phyloP scores from a whole-genome alignment of 1,140 invertebrate species.

The Drosophila tropicalis region DNA sequence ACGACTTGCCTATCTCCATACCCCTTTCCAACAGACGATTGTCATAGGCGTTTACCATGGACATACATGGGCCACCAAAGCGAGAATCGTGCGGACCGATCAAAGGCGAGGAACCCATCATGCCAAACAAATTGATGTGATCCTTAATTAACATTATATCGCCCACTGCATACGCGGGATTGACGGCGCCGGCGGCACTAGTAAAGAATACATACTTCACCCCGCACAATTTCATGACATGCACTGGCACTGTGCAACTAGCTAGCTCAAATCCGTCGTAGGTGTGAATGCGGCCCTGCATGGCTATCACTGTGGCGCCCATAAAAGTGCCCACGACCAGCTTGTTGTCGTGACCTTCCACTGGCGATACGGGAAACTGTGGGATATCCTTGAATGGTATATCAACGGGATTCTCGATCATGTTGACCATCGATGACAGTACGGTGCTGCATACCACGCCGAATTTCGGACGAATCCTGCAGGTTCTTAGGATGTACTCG shows the following conservation, averaged over 20 bases:
- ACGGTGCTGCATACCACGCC: slow-evolving; percentile 97
- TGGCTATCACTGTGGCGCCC: slow-evolving; percentile 92
- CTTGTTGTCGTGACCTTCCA: slow-evolving; percentile 93
- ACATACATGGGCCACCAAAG: slow-evolving; percentile 94
- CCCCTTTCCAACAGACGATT: slow-evolving; percentile 87
- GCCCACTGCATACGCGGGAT: slow-evolving; percentile 92
- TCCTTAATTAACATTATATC: slow-evolving; percentile 98
- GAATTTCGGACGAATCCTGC: slow-evolving; percentile 89
- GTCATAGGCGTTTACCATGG: slow-evolving; percentile 95
- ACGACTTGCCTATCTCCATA: slow-evolving; percentile 87
- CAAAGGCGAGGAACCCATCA: slow-evolving; percentile 93
- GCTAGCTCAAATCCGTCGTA: slow-evolving; percentile 93
- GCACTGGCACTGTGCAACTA: slow-evolving; percentile 94
- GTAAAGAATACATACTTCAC: slow-evolving; percentile 93
- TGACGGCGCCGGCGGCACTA: slow-evolving; percentile 96
- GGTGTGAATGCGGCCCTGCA: slow-evolving; percentile 97
- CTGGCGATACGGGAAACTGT: slow-evolving; percentile 93
- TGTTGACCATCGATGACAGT: slow-evolving; percentile 91
- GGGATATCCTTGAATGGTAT: slow-evolving; percentile 95
- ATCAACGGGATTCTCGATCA: slow-evolving; percentile 87
- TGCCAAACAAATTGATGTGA: slow-evolving; percentile 95
- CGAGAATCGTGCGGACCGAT: slow-evolving; percentile 96
- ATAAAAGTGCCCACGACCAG: slow-evolving; percentile 93
- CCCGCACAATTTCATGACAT: slow-evolving; percentile 97
- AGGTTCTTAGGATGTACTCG: slow-evolving; percentile 88